Evolutionary conservation across 2,888 invertebrate species (phyloP), one percentile per base, ranked within the genome.

Genomic region (Callimorpha dominula): DNA sequence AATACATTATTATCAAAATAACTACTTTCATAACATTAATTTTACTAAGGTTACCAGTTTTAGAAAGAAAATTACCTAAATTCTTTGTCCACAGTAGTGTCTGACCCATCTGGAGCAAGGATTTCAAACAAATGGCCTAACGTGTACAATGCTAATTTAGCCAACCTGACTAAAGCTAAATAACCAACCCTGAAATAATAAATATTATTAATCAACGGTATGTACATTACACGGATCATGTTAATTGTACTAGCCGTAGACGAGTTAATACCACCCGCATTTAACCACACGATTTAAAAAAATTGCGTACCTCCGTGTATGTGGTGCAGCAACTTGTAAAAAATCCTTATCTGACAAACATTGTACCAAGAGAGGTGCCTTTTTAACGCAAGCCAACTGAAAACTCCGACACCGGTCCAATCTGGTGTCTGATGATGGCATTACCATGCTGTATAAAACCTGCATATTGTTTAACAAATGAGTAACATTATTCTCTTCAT

Each of bases 371-470:
- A 96, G 88, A 1, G 95, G 95, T 14, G 95, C 93, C 76, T 97
- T 97, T 84, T 96, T 96, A 72, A 97, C 95, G 91, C 97, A 97
- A 7, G 96, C 96, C 62, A 96, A 88, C 89, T 97, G 97, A 80
- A 96, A 95, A 81, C 93, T 95, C 68, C 96, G 92, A 78, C 96
- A 94, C 7, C 96, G 97, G 64, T 98, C 98, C 3, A 98, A 97
- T 83, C 97, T 96, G 3, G 98, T 97, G 85, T 98, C 98, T 12
- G 97, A 94, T 11, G 99, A 98, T 17, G 99, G 99, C 97, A 99
- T 98, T 78, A 99, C 96, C 91, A 99, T 96, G 78, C 98, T 97
- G 92, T 99, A 99, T 77, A 99, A 95, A 68, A 99, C 98, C 96
- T 96, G 81, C 52, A 78, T 40, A 78, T 63, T 20, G 81, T 79